Conservation (phyloP, 2,113 vertebrate species). For the Callocephalon fimbriatum region DNA sequence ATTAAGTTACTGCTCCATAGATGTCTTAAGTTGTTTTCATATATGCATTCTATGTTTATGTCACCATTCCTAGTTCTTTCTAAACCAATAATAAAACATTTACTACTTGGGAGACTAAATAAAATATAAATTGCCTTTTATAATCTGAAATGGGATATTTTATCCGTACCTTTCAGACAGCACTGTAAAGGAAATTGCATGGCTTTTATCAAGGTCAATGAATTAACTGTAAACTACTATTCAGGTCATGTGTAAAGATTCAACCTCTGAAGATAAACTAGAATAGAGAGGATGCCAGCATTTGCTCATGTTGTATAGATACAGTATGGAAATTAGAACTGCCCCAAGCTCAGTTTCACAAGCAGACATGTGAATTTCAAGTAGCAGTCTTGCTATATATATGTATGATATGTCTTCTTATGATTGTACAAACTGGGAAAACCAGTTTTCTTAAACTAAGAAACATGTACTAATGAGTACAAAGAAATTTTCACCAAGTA, state of each 20-base stretch:
- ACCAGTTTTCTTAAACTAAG: background rate
- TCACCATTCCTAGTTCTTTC: background rate
- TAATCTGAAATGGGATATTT: background rate
- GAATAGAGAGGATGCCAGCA: background rate
- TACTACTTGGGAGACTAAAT: background rate
- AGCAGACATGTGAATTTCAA: background rate
- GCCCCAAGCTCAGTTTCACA: background rate
- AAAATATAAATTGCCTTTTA: background rate
- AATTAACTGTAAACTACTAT: background rate
- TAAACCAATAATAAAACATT: background rate
- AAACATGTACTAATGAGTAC: background rate
- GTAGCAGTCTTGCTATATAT: background rate
- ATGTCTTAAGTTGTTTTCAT: background rate
- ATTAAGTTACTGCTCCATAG: background rate
- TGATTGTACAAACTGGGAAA: background rate
- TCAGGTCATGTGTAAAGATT: background rate
- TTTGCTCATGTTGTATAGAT: background rate
- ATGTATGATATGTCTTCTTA: background rate
- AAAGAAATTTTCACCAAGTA: background rate
- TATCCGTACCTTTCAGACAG: background rate
- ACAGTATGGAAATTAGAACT: background rate
- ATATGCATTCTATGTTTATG: background rate
- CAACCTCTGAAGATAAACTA: background rate
- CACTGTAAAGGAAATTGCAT: background rate
- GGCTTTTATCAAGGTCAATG: background rate